A percentile compares a stretch with the other conserved stretches of the same genome.
Evolutionary conservation across 2,113 vertebrate genomes (phyloP).

Genomic region (Pavo muticus): DNA sequence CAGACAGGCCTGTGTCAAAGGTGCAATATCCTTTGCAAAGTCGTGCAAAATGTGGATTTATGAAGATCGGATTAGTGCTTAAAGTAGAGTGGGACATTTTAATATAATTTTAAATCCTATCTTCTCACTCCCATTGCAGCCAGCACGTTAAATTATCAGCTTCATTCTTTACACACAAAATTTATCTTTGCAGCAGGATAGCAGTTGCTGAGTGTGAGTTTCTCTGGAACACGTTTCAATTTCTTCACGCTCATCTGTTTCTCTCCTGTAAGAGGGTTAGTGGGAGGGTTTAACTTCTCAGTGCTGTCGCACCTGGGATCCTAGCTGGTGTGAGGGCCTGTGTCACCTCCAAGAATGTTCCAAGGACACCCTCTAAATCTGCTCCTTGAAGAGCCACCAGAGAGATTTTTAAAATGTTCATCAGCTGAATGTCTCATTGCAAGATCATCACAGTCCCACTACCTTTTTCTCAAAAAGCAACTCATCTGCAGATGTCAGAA

Average conservation of each 20-base stretch:
- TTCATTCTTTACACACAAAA: constrained; percentile 8
- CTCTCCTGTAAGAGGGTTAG: constrained; percentile 27
- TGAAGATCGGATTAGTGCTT: neutral
- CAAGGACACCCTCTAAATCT: constrained; percentile 39
- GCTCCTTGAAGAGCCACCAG: neutral
- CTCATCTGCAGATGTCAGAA: neutral
- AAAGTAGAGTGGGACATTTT: constrained; percentile 1
- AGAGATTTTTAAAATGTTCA: neutral
- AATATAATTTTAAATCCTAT: constrained; percentile 27
- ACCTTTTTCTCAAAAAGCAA: neutral
- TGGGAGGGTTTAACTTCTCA: constrained; percentile 1
- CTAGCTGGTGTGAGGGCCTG: neutral
- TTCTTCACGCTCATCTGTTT: constrained; percentile 38
- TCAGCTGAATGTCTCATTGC: neutral
- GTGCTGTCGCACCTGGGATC: constrained; percentile 16
- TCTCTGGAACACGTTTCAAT: constrained; percentile 57
- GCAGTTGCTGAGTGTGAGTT: neutral
- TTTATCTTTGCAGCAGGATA: constrained; percentile 46
- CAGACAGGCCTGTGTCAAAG: neutral
- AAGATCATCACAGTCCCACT: neutral
- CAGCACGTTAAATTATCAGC: constrained; percentile 49
- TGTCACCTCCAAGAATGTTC: neutral
- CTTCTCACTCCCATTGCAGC: constrained; percentile 4
- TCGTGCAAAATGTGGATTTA: neutral
- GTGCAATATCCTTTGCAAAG: neutral